Evolutionary conservation across 2,888 invertebrate genomes (phyloP).

Genomic region (Drosophila rubida): DNA sequence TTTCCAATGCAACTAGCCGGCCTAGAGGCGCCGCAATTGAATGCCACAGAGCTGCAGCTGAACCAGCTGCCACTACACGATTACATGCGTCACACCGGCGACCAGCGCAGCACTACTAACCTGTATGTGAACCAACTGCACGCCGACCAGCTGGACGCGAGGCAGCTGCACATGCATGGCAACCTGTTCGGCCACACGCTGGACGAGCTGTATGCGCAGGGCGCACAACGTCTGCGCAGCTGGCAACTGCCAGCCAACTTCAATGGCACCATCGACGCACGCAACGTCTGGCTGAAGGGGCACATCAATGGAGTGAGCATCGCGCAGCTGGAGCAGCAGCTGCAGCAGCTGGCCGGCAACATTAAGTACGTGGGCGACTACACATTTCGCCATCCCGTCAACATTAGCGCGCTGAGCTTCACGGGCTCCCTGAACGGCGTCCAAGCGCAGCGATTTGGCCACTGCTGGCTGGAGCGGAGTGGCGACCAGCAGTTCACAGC

Average conservation of each 20-base stretch:
- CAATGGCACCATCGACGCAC: constrained; percentile 80
- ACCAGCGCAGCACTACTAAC: constrained; percentile 64
- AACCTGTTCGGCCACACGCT: constrained; percentile 63
- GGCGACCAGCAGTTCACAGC: constrained; percentile 82
- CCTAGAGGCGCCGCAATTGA: constrained; percentile 70
- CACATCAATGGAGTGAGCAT: constrained; percentile 72
- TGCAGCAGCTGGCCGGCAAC: constrained; percentile 77
- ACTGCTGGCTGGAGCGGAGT: constrained; percentile 83
- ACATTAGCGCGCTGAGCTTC: constrained; percentile 84
- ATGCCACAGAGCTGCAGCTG: constrained; percentile 39
- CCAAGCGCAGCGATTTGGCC: constrained; percentile 82
- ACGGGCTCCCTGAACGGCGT: constrained; percentile 84
- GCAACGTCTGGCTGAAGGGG: constrained; percentile 82
- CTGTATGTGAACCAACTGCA: constrained; percentile 62
- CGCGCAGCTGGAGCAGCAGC: constrained; percentile 68
- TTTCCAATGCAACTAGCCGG: constrained; percentile 84
- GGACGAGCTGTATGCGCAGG: constrained; percentile 60
- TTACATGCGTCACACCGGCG: constrained; percentile 62
- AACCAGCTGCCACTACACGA: constrained; percentile 36
- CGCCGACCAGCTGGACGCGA: constrained; percentile 44
- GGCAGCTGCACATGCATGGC: constrained; percentile 71
- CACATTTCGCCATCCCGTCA: constrained; percentile 75
- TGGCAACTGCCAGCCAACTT: constrained; percentile 68
- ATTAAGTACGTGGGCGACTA: constrained; percentile 81
- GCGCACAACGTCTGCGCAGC: constrained; percentile 44